Percentiles rank a stretch among this genome's conserved stretches.
phyloP scores from a whole-genome alignment of 1,140 invertebrate genomes.

The Brachystomella parvula region DNA sequence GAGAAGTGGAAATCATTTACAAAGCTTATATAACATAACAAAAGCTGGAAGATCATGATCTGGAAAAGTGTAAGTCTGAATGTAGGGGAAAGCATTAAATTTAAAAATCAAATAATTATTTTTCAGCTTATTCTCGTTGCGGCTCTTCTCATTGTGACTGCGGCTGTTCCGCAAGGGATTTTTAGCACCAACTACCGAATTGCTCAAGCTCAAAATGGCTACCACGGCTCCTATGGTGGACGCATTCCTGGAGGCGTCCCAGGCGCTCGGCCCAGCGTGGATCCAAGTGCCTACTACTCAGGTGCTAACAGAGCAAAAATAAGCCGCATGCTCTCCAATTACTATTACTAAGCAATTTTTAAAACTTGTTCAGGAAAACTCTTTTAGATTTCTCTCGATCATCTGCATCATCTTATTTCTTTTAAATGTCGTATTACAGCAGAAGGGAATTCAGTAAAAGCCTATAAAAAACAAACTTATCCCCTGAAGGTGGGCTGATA shows the following conservation, averaged over 20 bases:
- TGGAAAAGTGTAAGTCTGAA: neutral
- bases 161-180: constrained; percentile 1
- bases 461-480: too few relatives aligned
- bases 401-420: too few relatives aligned
- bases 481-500: too few relatives aligned
- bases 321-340: constrained; percentile 17
- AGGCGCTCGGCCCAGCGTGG: constrained; percentile 16
- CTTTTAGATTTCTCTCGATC: too few relatives aligned
- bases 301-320: constrained; percentile 28
- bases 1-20: neutral
- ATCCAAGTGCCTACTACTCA: constrained; percentile 23
- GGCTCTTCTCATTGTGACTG: neutral
- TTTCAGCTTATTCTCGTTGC: constrained; percentile 2
- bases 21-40: too few relatives aligned
- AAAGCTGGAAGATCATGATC: neutral
- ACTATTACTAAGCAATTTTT: constrained; percentile 10
- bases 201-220: neutral
- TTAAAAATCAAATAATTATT: constrained; percentile 4
- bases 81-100: neutral
- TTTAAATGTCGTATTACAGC: too few relatives aligned
- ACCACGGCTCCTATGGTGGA: constrained; percentile 13
- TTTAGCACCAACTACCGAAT: constrained; percentile 16
- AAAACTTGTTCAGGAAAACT: too few relatives aligned
- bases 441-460: too few relatives aligned
- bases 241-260: constrained; percentile 4